These are phyloP conservation scores for Deilephila elpenor DNA, from an alignment of 2,888 invertebrate species.

Conservation along the genomic window DNA sequence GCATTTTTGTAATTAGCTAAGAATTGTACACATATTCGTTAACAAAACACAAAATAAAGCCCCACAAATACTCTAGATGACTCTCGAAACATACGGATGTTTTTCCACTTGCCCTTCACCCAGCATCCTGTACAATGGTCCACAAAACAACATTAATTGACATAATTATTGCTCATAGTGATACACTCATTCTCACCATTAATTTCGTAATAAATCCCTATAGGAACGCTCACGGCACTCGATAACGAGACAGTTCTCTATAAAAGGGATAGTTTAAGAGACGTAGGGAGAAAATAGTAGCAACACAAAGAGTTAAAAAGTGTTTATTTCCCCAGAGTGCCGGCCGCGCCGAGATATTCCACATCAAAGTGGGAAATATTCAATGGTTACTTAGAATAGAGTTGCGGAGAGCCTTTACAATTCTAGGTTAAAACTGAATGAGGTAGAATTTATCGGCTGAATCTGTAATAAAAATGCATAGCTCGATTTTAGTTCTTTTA, in stretches of 20 bases:
- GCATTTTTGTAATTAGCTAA: no score
- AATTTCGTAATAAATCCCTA: neutral
- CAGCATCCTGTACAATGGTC: neutral
- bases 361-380: constrained; percentile 2
- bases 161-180: constrained; percentile 2
- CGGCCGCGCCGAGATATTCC: neutral
- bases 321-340: neutral
- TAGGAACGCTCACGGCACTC: neutral
- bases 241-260: constrained; percentile 7
- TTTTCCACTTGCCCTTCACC: constrained; percentile 1
- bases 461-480: no score
- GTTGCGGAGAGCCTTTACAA: neutral
- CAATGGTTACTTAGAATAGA: neutral
- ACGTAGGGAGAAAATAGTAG: neutral
- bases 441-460: neutral
- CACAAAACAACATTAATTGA: constrained; percentile 11
- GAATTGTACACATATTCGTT: neutral
- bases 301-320: neutral
- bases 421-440: neutral
- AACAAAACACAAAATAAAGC: neutral
- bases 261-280: neutral
- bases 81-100: neutral
- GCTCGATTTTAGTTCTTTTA: no score
- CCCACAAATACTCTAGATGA: neutral
- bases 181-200: neutral